Conservation (phyloP, 2,797 vertebrate genomes). For the Bradypus variegatus region DNA sequence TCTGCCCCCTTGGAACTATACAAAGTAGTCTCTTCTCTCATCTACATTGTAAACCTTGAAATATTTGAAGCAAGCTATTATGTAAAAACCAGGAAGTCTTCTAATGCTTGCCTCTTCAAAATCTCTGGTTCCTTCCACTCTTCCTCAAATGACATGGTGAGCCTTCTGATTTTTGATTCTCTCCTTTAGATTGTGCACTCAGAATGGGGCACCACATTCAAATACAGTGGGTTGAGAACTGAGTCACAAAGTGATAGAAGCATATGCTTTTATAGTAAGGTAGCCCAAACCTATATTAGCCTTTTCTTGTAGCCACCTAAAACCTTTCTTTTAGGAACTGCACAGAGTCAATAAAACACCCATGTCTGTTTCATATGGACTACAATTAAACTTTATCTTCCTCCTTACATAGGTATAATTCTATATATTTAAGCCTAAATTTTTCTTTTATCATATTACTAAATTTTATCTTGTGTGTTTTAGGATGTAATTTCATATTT, state of each 20-base stretch:
- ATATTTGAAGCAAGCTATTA: not conserved
- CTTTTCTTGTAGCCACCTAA: not conserved
- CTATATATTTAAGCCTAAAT: not conserved
- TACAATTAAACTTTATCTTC: not conserved
- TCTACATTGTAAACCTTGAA: not conserved
- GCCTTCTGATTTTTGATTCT: constrained; percentile 18
- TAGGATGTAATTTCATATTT: not conserved
- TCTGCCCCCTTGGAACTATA: not conserved
- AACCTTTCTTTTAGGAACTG: not conserved
- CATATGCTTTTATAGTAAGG: not conserved
- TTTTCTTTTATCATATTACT: not conserved
- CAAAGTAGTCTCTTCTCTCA: not conserved
- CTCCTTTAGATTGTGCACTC: not conserved
- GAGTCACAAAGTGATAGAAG: not conserved
- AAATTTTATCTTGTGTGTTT: not conserved
- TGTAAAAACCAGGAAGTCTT: not conserved
- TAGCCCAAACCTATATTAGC: not conserved
- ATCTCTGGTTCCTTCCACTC: not conserved
- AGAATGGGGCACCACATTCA: not conserved
- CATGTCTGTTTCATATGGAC: not conserved
- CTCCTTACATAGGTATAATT: not conserved
- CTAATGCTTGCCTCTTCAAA: not conserved
- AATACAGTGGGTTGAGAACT: not conserved
- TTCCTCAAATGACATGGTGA: not conserved
- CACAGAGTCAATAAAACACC: not conserved